These are phyloP conservation scores for Athetis lepigone DNA, from an alignment of 2,888 invertebrate genomes.

Conservation along the genomic window DNA sequence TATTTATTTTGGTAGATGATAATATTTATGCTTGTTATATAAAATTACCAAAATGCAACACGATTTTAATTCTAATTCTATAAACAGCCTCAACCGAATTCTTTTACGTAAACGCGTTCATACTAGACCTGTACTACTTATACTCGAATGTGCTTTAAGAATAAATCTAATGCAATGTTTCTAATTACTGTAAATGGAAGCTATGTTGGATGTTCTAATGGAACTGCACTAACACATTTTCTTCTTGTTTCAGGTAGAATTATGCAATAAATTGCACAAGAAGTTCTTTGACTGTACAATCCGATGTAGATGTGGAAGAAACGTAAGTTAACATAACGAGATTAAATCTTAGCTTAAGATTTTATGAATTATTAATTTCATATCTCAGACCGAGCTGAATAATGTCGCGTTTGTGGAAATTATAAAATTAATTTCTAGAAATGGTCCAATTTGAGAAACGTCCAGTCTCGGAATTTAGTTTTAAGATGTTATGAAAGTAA, in stretches of 20 bases:
- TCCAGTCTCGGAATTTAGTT: constrained; percentile 31
- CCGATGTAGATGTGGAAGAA: constrained; percentile 79
- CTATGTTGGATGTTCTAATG: constrained; percentile 54
- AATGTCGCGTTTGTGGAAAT: constrained; percentile 60
- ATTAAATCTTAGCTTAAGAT: constrained; percentile 72
- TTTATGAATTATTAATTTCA: constrained; percentile 65
- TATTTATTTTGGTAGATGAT: neutral
- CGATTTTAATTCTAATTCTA: too few relatives aligned
- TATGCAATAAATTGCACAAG: constrained; percentile 89
- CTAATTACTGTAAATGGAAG: constrained; percentile 57
- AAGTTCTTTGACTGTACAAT: constrained; percentile 82
- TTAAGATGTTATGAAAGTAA: constrained; percentile 37
- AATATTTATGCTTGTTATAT: neutral
- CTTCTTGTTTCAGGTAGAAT: constrained; percentile 90
- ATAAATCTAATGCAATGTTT: constrained; percentile 45
- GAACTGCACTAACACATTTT: constrained; percentile 87
- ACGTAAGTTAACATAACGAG: constrained; percentile 84
- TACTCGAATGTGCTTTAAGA: constrained; percentile 18
- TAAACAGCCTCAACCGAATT: too few relatives aligned
- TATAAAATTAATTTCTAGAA: constrained; percentile 56
- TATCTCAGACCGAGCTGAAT: constrained; percentile 57
- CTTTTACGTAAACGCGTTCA: too few relatives aligned
- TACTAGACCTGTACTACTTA: neutral
- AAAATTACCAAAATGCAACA: too few relatives aligned
- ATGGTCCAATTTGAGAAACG: constrained; percentile 46